phyloP scores from a whole-genome alignment of 2,888 invertebrate species.

The Linnaemya tessellans region DNA sequence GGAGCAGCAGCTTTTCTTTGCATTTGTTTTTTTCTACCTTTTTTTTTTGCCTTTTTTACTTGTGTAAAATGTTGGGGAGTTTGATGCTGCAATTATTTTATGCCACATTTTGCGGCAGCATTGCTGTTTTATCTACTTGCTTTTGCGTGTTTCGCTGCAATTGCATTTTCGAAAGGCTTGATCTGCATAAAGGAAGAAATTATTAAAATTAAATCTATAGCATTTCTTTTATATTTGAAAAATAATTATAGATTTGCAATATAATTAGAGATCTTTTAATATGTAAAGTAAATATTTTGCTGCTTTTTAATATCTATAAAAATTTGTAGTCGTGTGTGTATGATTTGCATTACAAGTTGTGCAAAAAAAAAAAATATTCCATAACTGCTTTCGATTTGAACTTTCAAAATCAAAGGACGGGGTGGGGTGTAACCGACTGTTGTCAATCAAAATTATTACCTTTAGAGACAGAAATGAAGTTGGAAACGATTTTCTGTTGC shows the following conservation, averaged over 20 bases:
- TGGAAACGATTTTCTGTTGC: too few species aligned
- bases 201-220: slow-evolving; percentile 44
- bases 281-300: slow-evolving; percentile 36
- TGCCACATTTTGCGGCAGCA: slow-evolving; percentile 17
- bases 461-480: too few species aligned
- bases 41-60: too few species aligned
- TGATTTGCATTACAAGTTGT: too few species aligned
- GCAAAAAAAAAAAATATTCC: too few species aligned
- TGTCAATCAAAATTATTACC: too few species aligned
- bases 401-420: too few species aligned
- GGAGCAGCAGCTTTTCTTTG: slow-evolving; percentile 1
- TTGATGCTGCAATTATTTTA: slow-evolving; percentile 54
- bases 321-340: not conserved
- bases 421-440: too few species aligned
- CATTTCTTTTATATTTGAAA: slow-evolving; percentile 1
- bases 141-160: slow-evolving; percentile 55
- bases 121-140: slow-evolving; percentile 19
- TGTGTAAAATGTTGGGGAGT: slow-evolving; percentile 51
- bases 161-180: slow-evolving; percentile 40
- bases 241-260: slow-evolving; percentile 56
- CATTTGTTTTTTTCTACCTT: not conserved
- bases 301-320: slow-evolving; percentile 25
- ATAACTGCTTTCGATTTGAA: too few species aligned
- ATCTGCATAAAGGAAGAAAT: slow-evolving; percentile 64
- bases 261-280: slow-evolving; percentile 41